Evolutionary conservation across 2,113 vertebrate species (phyloP).

Genomic region (Micromys minutus): DNA sequence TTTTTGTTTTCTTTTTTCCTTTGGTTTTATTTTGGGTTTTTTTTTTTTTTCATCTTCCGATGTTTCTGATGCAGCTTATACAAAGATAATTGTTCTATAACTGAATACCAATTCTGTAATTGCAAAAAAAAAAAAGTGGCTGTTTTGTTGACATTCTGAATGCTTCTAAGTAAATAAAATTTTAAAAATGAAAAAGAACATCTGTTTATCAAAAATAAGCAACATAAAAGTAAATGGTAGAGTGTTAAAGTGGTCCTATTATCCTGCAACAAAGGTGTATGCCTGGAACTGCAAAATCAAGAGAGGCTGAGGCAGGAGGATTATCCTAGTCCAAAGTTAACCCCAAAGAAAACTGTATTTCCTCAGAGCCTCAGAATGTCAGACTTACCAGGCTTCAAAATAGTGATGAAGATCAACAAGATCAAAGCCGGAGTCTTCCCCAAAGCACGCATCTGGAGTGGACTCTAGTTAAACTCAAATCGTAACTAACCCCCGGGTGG

Average conservation of each 20-base stretch:
- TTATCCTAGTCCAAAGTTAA: not conserved
- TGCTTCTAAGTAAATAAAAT: constrained; percentile 94
- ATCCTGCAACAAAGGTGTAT: not conserved
- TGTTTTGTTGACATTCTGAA: constrained; percentile 98
- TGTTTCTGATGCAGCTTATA: too few relatives aligned
- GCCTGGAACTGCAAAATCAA: too few relatives aligned
- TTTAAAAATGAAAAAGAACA: too few relatives aligned
- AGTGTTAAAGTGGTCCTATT: not conserved
- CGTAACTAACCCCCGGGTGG: not conserved
- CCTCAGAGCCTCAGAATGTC: constrained; percentile 9
- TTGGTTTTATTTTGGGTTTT: too few relatives aligned
- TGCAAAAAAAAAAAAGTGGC: constrained; percentile 76
- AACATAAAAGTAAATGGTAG: not conserved
- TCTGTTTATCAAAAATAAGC: too few relatives aligned
- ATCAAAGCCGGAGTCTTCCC: not conserved
- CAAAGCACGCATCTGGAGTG: not conserved
- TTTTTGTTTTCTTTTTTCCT: too few relatives aligned
- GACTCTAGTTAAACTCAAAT: not conserved
- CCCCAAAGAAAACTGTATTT: not conserved
- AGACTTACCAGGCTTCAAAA: constrained; percentile 17
- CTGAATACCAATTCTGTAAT: too few relatives aligned
- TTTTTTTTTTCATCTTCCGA: too few relatives aligned
- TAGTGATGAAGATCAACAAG: not conserved
- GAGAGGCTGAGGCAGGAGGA: not conserved
- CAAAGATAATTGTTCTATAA: too few relatives aligned